These are phyloP conservation scores for Tetheella fluctuosa DNA, from an alignment of 2,888 invertebrate genomes.

Conservation along the genomic window DNA sequence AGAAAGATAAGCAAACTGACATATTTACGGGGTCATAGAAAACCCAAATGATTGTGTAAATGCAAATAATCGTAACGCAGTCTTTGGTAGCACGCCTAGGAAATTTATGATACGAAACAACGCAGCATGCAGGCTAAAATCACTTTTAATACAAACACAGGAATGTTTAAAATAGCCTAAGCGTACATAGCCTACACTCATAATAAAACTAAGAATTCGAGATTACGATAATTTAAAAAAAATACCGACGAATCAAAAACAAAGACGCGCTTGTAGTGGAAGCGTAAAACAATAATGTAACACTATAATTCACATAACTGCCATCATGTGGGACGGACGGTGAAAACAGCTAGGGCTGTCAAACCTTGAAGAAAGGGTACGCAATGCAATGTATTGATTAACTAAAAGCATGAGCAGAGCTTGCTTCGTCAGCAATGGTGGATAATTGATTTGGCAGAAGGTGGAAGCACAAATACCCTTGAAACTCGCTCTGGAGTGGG, in stretches of 20 bases:
- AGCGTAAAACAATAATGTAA: slow-evolving; percentile 17
- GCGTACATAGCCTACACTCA: neutral
- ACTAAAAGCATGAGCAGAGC: no score
- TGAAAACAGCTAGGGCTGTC: slow-evolving; percentile 26
- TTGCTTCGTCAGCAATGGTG: no score
- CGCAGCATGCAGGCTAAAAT: no score
- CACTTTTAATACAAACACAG: neutral
- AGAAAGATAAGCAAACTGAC: slow-evolving; percentile 1
- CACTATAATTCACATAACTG: slow-evolving; percentile 24
- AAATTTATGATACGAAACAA: slow-evolving; percentile 1
- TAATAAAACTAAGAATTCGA: slow-evolving; percentile 21
- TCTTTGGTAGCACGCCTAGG: neutral
- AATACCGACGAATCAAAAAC: slow-evolving; percentile 32
- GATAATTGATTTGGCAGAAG: no score
- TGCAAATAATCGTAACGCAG: slow-evolving; percentile 12
- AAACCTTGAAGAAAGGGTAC: neutral
- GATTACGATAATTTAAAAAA: slow-evolving; percentile 39
- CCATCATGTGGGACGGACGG: slow-evolving; percentile 29
- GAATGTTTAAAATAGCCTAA: neutral
- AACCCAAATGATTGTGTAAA: neutral
- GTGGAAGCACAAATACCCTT: no score
- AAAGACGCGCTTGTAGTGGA: slow-evolving; percentile 20
- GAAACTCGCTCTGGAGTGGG: no score
- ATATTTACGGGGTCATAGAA: slow-evolving; percentile 3
- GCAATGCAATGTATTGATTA: neutral